These are phyloP conservation scores for Leptinotarsa undecemlineata DNA, from an alignment of 1,140 invertebrate genomes.

Conservation along the genomic window DNA sequence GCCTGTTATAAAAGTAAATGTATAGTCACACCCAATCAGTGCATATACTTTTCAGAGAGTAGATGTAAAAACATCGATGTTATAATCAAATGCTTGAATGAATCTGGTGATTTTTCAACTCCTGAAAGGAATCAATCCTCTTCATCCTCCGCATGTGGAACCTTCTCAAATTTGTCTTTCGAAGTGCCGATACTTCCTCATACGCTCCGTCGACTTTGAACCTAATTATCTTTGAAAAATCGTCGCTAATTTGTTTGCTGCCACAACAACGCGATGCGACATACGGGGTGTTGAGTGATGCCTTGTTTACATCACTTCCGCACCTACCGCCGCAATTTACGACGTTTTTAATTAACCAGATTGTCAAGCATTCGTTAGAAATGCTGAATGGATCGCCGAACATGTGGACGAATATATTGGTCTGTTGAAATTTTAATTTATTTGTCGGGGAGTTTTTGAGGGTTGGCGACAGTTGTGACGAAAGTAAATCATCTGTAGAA, in stretches of 20 bases:
- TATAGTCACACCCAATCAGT: no score
- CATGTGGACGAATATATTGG: conserved; percentile 12
- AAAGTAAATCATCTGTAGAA: background rate
- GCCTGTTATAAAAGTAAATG: no score
- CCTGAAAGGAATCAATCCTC: background rate
- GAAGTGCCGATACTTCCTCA: background rate
- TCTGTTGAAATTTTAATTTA: conserved; percentile 10
- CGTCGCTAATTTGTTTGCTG: conserved; percentile 22
- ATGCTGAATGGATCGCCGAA: conserved; percentile 11
- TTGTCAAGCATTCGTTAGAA: conserved; percentile 18
- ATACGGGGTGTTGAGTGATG: conserved; percentile 24
- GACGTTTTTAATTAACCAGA: conserved; percentile 25
- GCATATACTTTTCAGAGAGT: no score
- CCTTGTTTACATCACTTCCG: conserved; percentile 26
- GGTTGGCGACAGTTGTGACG: background rate
- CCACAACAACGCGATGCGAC: conserved; percentile 19
- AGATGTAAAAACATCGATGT: no score
- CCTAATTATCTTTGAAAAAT: conserved; percentile 26
- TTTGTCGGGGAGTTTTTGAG: background rate
- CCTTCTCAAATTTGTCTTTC: background rate
- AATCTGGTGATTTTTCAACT: background rate
- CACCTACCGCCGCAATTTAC: conserved; percentile 18
- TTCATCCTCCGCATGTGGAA: background rate
- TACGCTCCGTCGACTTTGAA: conserved; percentile 22
- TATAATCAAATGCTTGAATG: no score